Conservation (phyloP, 2,797 vertebrate genomes). For the Crocodylus rhombifer region DNA sequence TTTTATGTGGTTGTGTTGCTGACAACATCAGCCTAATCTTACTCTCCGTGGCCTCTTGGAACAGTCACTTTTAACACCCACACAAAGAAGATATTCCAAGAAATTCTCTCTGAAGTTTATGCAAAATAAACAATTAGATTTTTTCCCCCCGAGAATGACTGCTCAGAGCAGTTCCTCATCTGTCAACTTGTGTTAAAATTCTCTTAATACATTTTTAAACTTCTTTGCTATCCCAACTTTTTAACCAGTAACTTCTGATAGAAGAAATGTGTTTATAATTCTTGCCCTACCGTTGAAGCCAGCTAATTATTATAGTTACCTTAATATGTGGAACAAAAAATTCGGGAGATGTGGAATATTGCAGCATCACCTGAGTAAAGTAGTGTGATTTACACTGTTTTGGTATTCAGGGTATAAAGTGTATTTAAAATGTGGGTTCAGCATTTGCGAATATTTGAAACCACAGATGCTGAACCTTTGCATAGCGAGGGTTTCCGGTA, state of each 20-base stretch:
- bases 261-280: background rate
- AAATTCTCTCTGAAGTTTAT: conserved; percentile 87
- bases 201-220: conserved; percentile 18
- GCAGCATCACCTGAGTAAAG: background rate
- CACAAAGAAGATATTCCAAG: conserved; percentile 86
- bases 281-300: background rate
- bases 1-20: conserved; percentile 84
- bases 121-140: conserved; percentile 87
- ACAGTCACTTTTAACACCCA: conserved; percentile 87
- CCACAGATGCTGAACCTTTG: too few species aligned
- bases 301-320: too few species aligned
- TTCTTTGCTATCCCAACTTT: background rate
- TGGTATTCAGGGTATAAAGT: background rate
- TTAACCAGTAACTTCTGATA: background rate
- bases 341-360: background rate
- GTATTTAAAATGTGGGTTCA: too few species aligned
- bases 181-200: conserved; percentile 40
- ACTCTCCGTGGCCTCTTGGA: conserved; percentile 86
- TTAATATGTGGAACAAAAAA: background rate
- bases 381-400: background rate
- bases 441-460: too few species aligned
- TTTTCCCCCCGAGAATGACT: conserved; percentile 64
- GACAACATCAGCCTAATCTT: conserved; percentile 86
- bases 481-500: background rate
- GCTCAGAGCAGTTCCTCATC: conserved; percentile 67